A percentile compares a stretch with the other conserved stretches of the same genome.
phyloP scores from a whole-genome alignment of 2,797 vertebrate species.

The Acanthurus lineatus region DNA sequence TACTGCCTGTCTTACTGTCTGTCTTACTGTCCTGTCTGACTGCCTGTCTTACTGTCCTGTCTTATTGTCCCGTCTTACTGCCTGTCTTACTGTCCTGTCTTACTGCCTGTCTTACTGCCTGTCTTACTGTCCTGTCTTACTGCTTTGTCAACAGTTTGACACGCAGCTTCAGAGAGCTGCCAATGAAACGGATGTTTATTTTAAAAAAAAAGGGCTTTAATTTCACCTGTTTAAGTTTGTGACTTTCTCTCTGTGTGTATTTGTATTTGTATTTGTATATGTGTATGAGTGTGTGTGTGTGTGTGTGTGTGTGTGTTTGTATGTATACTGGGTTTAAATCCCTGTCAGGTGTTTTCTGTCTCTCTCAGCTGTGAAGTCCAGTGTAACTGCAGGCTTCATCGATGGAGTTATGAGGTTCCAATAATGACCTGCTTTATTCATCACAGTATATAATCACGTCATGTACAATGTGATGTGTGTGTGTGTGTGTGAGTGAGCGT shows the following conservation, averaged over 20 bases:
- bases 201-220: no score
- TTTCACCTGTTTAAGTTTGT: neutral
- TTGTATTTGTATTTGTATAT: neutral
- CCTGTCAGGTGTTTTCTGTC: neutral
- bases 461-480: slow-evolving; percentile 26
- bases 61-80: no score
- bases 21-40: no score
- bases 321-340: neutral
- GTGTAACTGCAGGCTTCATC: slow-evolving; percentile 27
- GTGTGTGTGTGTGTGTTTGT: neutral
- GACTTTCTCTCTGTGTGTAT: neutral
- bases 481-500: neutral
- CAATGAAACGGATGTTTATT: neutral
- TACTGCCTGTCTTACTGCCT: no score
- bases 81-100: no score
- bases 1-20: no score
- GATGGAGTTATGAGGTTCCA: slow-evolving; percentile 49
- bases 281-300: neutral
- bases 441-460: slow-evolving; percentile 39
- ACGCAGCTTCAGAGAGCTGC: neutral
- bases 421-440: slow-evolving; percentile 67
- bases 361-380: slow-evolving; percentile 2
- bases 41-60: no score
- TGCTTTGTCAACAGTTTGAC: neutral
- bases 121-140: no score